Evolutionary conservation across 2,113 vertebrate genomes (phyloP).

Genomic region (Pelusios castaneus): DNA sequence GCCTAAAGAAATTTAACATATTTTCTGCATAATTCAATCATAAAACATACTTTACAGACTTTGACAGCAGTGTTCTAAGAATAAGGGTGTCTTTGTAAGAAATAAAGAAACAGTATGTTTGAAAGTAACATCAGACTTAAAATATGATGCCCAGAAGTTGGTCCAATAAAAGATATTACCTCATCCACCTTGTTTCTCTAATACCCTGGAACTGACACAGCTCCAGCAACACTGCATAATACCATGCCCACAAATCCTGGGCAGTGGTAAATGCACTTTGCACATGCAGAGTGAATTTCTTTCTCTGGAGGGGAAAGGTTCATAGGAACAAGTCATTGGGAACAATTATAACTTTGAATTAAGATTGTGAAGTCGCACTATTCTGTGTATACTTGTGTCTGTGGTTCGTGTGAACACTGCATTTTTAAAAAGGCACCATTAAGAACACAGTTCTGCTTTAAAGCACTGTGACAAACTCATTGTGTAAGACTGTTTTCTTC

Average conservation of each 20-base stretch:
- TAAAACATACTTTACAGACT: not conserved
- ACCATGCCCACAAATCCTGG: not conserved
- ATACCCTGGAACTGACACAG: no score
- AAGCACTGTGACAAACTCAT: not conserved
- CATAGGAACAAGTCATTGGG: not conserved
- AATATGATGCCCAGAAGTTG: not conserved
- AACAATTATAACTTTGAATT: not conserved
- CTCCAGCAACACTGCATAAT: no score
- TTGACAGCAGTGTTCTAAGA: not conserved
- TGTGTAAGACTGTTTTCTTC: constrained; percentile 5
- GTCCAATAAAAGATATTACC: no score
- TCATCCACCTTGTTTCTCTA: no score
- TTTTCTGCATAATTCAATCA: not conserved
- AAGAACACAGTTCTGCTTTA: not conserved
- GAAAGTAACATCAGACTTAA: not conserved
- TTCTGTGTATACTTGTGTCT: not conserved
- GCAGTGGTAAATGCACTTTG: not conserved
- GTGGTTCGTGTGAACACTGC: not conserved
- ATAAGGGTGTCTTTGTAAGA: not conserved
- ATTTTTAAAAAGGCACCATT: not conserved
- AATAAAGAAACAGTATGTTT: not conserved
- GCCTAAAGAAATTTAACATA: not conserved
- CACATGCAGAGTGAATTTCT: constrained; percentile 11
- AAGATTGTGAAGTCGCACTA: not conserved
- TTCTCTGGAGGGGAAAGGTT: not conserved